Evolutionary conservation across 2,113 vertebrate species (phyloP).

Genomic region (Nansenia antarctica): DNA sequence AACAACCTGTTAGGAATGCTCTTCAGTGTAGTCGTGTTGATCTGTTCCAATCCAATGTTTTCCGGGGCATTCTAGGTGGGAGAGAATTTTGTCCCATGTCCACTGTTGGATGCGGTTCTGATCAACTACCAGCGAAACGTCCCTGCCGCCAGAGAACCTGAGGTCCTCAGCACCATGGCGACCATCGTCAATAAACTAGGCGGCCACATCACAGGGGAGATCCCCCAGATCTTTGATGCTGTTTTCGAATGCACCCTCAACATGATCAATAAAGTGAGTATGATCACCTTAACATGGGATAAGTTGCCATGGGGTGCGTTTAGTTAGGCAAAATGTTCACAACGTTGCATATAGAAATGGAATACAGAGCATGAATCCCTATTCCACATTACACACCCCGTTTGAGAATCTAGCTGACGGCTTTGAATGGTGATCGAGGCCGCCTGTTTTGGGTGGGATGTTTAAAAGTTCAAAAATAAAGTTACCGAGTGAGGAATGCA

Average conservation of each 20-base stretch:
- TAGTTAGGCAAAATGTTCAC: no score
- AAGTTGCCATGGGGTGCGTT: no score
- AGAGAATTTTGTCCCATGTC: slow-evolving; percentile 98
- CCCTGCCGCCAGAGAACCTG: slow-evolving; percentile 94
- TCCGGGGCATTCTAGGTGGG: slow-evolving; percentile 85
- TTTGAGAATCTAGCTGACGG: no score
- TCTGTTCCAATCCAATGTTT: not conserved
- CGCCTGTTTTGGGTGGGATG: no score
- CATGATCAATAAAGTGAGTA: slow-evolving; percentile 98
- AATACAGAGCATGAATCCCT: no score
- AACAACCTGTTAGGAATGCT: no score
- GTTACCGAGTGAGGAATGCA: no score
- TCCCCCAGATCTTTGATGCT: slow-evolving; percentile 98
- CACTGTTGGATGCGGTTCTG: slow-evolving; percentile 95
- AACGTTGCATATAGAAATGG: no score
- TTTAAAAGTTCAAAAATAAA: no score
- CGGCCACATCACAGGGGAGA: slow-evolving; percentile 96
- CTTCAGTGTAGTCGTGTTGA: not conserved
- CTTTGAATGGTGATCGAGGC: no score
- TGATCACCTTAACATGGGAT: not conserved
- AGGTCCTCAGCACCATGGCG: slow-evolving; percentile 99
- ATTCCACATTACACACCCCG: no score
- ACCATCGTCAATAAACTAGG: slow-evolving; percentile 98
- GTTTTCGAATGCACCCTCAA: slow-evolving; percentile 99
- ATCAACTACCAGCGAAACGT: slow-evolving; percentile 99